phyloP scores from a whole-genome alignment of 2,113 vertebrate species.

The Pollachius pollachius region DNA sequence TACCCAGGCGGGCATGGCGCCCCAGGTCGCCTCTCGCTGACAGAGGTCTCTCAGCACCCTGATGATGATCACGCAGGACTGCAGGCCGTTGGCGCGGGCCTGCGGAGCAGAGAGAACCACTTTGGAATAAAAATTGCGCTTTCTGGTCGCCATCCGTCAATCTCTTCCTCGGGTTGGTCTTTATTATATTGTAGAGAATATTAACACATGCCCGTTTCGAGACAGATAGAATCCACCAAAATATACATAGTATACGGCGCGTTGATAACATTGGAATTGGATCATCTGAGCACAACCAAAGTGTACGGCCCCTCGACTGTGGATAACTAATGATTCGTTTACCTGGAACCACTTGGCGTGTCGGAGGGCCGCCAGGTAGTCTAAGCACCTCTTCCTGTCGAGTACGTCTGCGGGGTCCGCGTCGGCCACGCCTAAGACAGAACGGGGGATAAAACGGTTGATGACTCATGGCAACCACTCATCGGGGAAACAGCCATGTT shows the following conservation, averaged over 20 bases:
- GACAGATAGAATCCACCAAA: no score
- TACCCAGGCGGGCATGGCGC: slow-evolving; percentile 79
- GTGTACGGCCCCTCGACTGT: neutral
- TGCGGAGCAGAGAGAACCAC: slow-evolving; percentile 31
- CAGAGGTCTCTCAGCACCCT: slow-evolving; percentile 79
- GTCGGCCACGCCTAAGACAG: slow-evolving; percentile 42
- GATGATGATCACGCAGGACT: slow-evolving; percentile 82
- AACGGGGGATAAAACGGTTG: slow-evolving; percentile 20
- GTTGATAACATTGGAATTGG: no score
- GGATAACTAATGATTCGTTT: slow-evolving; percentile 9
- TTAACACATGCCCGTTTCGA: no score
- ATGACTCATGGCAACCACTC: slow-evolving; percentile 2
- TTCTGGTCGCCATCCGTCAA: no score
- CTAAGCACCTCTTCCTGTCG: slow-evolving; percentile 73
- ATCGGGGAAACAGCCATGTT: neutral
- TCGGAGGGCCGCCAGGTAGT: slow-evolving; percentile 78
- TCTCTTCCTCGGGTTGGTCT: no score
- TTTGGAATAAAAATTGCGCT: neutral
- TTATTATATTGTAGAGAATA: no score
- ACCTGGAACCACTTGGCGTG: slow-evolving; percentile 89
- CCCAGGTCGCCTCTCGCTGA: slow-evolving; percentile 79
- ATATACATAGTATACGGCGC: no score
- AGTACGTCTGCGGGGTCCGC: slow-evolving; percentile 71
- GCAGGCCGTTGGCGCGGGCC: slow-evolving; percentile 81
- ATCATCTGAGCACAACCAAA: no score